Evolutionary conservation across 2,888 invertebrate genomes (phyloP).

Genomic region (Athalia cordata): DNA sequence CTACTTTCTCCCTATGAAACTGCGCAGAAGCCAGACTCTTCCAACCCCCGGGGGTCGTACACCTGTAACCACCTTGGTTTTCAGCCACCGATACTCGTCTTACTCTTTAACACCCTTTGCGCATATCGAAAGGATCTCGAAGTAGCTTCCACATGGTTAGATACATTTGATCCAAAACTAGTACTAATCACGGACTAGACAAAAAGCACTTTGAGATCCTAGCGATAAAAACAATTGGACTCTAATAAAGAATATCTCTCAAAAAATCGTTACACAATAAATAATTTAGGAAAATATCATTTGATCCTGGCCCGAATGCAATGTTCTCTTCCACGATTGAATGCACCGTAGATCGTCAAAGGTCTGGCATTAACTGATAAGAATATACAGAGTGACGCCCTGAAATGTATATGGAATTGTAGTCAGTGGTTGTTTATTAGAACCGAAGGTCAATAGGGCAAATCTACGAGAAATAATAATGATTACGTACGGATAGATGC

Average conservation of each 20-base stretch:
- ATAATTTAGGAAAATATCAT: slow-evolving; percentile 9
- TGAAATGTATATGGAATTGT: neutral
- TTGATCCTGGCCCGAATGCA: slow-evolving; percentile 16
- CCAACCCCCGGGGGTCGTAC: slow-evolving; percentile 71
- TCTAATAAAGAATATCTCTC: neutral
- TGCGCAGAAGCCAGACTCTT: slow-evolving; percentile 69
- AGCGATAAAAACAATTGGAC: slow-evolving; percentile 2
- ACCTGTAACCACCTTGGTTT: slow-evolving; percentile 70
- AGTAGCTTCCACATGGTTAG: slow-evolving; percentile 24
- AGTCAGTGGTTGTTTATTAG: neutral
- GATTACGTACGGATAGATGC: neutral
- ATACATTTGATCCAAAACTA: neutral
- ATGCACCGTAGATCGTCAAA: no score
- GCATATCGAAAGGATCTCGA: slow-evolving; percentile 37
- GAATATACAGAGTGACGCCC: neutral
- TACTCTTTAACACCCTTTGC: slow-evolving; percentile 44
- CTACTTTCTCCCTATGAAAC: slow-evolving; percentile 72
- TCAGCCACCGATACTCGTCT: slow-evolving; percentile 61
- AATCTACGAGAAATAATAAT: neutral
- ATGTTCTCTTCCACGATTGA: no score
- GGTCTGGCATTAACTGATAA: no score
- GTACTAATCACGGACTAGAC: no score
- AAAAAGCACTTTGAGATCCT: slow-evolving; percentile 11
- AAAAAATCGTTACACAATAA: slow-evolving; percentile 13
- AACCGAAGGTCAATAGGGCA: no score